A percentile compares a stretch with the other conserved stretches of the same genome.
These are phyloP conservation scores for Nymphalis urticae DNA, from an alignment of 2,888 invertebrate genomes.

Conservation along the genomic window DNA sequence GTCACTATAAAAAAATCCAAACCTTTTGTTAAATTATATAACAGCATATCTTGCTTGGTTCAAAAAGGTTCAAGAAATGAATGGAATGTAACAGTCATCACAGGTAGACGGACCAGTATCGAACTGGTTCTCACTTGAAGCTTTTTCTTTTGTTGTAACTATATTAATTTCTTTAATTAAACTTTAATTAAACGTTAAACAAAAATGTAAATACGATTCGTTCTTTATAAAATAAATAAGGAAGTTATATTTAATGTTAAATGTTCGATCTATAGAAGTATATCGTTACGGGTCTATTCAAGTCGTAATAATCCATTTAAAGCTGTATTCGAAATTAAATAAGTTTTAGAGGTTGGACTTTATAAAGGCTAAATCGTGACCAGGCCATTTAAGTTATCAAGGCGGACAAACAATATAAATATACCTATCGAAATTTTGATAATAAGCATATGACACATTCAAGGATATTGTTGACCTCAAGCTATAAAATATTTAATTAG, in stretches of 20 bases:
- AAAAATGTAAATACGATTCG: neutral
- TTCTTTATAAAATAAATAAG: too few species aligned
- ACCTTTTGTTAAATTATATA: conserved; percentile 27
- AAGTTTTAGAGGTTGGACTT: conserved; percentile 51
- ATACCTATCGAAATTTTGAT: conserved; percentile 50
- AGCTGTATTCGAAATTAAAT: conserved; percentile 20
- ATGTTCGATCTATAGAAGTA: conserved; percentile 12
- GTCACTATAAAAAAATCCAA: neutral
- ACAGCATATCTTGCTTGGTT: conserved; percentile 19
- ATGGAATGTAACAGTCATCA: conserved; percentile 50
- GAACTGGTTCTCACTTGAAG: conserved; percentile 45
- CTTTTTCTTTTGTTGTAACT: conserved; percentile 29
- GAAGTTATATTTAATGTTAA: conserved; percentile 1
- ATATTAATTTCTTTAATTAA: conserved; percentile 22
- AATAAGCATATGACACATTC: conserved; percentile 52
- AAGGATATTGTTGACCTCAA: conserved; percentile 51
- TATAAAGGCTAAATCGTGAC: conserved; percentile 65
- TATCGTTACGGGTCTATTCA: conserved; percentile 19
- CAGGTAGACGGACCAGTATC: conserved; percentile 47
- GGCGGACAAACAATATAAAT: conserved; percentile 54
- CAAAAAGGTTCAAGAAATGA: conserved; percentile 39
- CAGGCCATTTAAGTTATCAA: conserved; percentile 58
- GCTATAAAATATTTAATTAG: conserved; percentile 21
- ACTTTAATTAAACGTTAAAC: neutral
- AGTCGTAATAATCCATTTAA: conserved; percentile 17